phyloP scores from a whole-genome alignment of 2,888 invertebrate species.

The Colletes collaris region DNA sequence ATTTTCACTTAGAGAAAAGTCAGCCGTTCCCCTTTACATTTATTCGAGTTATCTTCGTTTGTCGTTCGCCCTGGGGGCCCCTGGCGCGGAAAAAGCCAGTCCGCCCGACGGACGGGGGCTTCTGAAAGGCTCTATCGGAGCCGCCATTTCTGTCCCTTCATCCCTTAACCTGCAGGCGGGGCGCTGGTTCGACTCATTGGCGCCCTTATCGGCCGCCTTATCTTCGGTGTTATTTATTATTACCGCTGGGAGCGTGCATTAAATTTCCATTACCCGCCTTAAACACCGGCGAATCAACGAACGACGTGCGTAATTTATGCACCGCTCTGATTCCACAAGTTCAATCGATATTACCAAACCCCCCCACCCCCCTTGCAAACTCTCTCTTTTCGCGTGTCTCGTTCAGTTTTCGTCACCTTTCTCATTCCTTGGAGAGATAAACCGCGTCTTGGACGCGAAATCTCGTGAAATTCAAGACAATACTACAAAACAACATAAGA shows the following conservation, averaged over 20 bases:
- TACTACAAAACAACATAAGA: too few species aligned
- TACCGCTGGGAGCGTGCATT: conserved; percentile 59
- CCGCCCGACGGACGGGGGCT: conserved; percentile 23
- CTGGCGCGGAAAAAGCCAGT: conserved; percentile 2
- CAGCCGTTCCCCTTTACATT: conserved; percentile 72
- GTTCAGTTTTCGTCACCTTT: too few species aligned
- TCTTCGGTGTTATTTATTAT: conserved; percentile 68
- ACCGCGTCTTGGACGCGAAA: too few species aligned
- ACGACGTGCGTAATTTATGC: conserved; percentile 60
- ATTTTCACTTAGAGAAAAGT: conserved; percentile 77
- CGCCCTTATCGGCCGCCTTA: conserved; percentile 52
- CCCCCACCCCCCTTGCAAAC: too few species aligned
- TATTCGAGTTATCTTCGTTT: conserved; percentile 76
- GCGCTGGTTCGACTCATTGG: conserved; percentile 51
- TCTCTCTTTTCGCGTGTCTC: too few species aligned
- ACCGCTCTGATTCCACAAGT: conserved; percentile 13
- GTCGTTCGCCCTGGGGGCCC: conserved; percentile 50
- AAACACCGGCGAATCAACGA: conserved; percentile 54
- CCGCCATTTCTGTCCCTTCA: conserved; percentile 44
- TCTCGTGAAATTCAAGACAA: too few species aligned
- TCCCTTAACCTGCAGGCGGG: conserved; percentile 44
- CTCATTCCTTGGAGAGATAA: too few species aligned
- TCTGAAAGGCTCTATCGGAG: conserved; percentile 3
- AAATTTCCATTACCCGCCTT: conserved; percentile 70
- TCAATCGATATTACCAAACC: background rate